phyloP scores from a whole-genome alignment of 1,140 invertebrate species.

The Copidosoma floridanum region DNA sequence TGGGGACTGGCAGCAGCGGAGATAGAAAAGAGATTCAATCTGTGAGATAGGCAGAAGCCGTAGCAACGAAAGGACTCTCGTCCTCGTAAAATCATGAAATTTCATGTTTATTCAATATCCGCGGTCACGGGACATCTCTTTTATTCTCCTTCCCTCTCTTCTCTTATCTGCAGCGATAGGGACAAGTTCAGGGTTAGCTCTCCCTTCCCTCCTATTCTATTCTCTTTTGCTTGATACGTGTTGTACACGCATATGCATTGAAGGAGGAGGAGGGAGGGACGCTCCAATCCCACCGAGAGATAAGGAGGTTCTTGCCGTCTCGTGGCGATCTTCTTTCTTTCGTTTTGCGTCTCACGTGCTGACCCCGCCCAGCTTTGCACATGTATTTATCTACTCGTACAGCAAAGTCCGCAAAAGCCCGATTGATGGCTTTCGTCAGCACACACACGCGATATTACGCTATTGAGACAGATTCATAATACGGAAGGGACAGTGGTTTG shows the following conservation, averaged over 20 bases:
- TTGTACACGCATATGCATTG: no score
- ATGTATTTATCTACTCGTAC: no score
- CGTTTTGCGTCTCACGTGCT: background rate
- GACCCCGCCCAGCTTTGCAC: background rate
- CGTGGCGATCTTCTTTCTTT: constrained; percentile 1
- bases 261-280: background rate
- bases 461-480: no score
- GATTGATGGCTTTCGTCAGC: no score
- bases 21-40: background rate
- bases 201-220: background rate
- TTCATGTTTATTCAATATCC: constrained; percentile 57
- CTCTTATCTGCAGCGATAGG: background rate
- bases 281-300: constrained; percentile 21
- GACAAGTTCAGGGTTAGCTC: constrained; percentile 4
- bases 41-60: constrained; percentile 32
- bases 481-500: no score
- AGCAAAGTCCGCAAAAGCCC: no score
- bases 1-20: no score
- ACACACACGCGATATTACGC: no score
- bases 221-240: no score
- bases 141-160: constrained; percentile 21
- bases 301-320: constrained; percentile 11
- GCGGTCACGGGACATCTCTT: constrained; percentile 17
- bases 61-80: constrained; percentile 29
- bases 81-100: constrained; percentile 55